Conservation (phyloP, 2,888 invertebrate species). For the Caenorhabditis sinica region DNA sequence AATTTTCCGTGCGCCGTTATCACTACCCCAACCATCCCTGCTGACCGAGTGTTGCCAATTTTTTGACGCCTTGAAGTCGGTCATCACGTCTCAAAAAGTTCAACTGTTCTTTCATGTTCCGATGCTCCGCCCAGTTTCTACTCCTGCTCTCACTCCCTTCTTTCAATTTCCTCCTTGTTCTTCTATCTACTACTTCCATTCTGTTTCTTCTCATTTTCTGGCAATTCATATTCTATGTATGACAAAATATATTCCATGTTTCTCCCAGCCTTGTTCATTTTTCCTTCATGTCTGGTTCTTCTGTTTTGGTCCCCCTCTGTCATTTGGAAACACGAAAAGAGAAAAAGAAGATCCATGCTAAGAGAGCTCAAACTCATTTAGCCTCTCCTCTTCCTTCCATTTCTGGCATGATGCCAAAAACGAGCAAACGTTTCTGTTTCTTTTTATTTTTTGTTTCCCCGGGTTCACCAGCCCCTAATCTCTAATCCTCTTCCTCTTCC, state of each 20-base stretch:
- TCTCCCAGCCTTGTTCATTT: not conserved
- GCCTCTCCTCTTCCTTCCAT: constrained; percentile 5
- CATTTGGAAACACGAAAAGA: not conserved
- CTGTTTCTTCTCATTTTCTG: not conserved
- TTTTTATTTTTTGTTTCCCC: not conserved
- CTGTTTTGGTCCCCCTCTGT: not conserved
- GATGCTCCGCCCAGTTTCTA: constrained; percentile 19
- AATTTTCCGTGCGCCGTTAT: constrained; percentile 16
- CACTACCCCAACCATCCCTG: not conserved
- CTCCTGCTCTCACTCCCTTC: not conserved
- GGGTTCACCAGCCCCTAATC: constrained; percentile 1
- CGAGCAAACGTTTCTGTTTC: constrained; percentile 14
- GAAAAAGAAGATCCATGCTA: not conserved
- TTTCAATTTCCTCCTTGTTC: constrained; percentile 9
- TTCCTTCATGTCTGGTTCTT: not conserved
- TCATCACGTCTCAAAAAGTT: constrained; percentile 38
- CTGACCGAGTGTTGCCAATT: constrained; percentile 44
- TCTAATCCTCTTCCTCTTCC: constrained; percentile 29
- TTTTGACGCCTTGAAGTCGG: constrained; percentile 36
- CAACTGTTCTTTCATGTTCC: constrained; percentile 45
- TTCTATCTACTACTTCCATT: not conserved
- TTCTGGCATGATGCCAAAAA: constrained; percentile 52
- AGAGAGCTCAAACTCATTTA: constrained; percentile 4
- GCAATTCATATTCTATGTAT: constrained; percentile 61
- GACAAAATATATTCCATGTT: constrained; percentile 47